Base-by-base conservation (phyloP, 2,797 vertebrate species). In the Alauda arvensis region DNA sequence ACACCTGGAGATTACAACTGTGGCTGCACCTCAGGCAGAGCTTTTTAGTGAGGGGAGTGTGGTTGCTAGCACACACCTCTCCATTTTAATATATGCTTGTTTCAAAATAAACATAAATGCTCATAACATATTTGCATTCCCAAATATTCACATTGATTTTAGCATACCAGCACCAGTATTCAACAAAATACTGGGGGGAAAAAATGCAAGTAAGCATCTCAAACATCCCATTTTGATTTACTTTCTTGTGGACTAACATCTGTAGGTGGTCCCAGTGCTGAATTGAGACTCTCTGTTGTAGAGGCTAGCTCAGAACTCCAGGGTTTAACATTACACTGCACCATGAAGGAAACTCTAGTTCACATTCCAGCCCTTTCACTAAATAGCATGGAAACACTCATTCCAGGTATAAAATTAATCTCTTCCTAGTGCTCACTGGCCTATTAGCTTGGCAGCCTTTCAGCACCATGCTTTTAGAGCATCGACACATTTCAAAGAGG, bases 341-440 rank as follows among this genome's bases (percentile, higher is more conserved):
- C 53, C 67, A 45, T 24, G 70, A 87, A 81, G 65, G 51, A 91
- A 93, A 79, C n/a, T 40, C 65, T 37, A 78, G 53, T 63, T 87
- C 84, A 78, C 67, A 82, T 93, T 92, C 85, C 75, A 91, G 49
- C 18, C 39, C n/a, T 77, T 85, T 49, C 84, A 85, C 70, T 75
- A 85, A 83, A 91, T 34, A 78, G 74, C 87, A 83, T 61, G 61
- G 67, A 91, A 92, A 89, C 29, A 60, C 19, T 79, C 75, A 57
- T 83, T 88, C 80, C 80, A 92, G 68, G 65, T 88, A 92, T 26
- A 88, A 93, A 95, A 92, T 92, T 85, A 92, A 94, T 90, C 77
- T 92, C 82, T 90, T 92, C 93, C 85, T 83, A 93, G 67, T 76
- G 79, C 60, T 93, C 79, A 81, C n/a, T 78, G 67, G 65, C 34